Evolutionary conservation across 2,888 invertebrate species (phyloP).

Genomic region (Lucinisca nassula): DNA sequence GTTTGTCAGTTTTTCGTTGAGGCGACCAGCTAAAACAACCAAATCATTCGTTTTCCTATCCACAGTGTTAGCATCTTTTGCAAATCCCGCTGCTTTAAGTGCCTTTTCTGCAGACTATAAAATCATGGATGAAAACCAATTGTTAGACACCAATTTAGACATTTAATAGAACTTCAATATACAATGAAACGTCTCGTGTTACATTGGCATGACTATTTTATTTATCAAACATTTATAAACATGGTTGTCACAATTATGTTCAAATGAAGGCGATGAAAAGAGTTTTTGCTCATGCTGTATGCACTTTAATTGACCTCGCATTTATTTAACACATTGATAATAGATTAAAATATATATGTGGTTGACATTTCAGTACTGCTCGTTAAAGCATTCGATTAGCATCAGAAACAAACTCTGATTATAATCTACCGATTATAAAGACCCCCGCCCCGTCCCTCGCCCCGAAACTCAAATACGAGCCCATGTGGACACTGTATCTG

Average conservation of each 20-base stretch:
- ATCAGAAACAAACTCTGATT: too few relatives aligned
- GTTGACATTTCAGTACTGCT: not conserved
- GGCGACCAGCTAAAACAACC: not conserved
- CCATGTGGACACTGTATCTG: too few relatives aligned
- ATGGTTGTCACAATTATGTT: not conserved
- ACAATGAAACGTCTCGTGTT: not conserved
- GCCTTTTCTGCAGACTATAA: slow-evolving; percentile 38
- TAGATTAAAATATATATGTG: not conserved
- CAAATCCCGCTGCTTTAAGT: slow-evolving; percentile 29
- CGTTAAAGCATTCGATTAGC: too few relatives aligned
- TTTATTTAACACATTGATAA: too few relatives aligned
- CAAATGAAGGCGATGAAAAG: not conserved
- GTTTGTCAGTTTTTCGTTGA: not conserved
- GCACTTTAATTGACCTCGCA: too few relatives aligned
- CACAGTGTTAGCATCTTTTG: slow-evolving; percentile 12
- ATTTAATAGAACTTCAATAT: not conserved
- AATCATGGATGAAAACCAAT: not conserved
- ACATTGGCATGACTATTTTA: not conserved
- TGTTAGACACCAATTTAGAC: not conserved
- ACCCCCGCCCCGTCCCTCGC: too few relatives aligned
- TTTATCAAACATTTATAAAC: not conserved
- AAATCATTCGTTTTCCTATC: not conserved
- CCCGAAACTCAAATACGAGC: too few relatives aligned
- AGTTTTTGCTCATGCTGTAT: not conserved
- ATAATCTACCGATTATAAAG: too few relatives aligned